Conservation (phyloP, 2,888 invertebrate genomes). For the Agrochola lychnidis region DNA sequence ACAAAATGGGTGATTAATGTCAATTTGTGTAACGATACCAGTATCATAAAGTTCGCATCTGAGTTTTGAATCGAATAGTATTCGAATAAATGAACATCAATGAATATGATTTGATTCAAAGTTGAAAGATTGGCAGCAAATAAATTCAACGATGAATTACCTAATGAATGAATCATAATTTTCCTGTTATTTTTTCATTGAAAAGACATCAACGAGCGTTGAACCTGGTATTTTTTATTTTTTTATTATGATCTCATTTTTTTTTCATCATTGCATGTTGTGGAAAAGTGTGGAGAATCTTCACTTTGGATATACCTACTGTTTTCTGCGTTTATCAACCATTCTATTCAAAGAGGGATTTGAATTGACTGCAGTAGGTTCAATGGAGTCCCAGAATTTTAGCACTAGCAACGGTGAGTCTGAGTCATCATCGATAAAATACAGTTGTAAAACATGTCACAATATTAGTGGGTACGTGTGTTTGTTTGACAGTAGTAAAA, state of each 20-base stretch:
- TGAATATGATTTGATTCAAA: neutral
- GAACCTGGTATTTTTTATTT: rapidly evolving
- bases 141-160: neutral
- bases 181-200: slow-evolving; percentile 14
- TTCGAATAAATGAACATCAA: neutral
- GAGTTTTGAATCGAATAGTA: neutral
- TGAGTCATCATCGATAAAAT: slow-evolving; percentile 28
- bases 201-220: slow-evolving; percentile 56
- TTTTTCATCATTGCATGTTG: neutral
- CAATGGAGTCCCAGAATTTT: neutral
- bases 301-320: neutral
- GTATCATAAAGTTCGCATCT: neutral
- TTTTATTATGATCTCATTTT: no score
- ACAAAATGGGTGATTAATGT: neutral
- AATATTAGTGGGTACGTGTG: slow-evolving; percentile 36
- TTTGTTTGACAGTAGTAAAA: slow-evolving; percentile 45
- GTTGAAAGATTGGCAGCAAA: neutral
- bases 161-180: neutral
- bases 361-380: neutral
- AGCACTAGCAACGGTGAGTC: neutral
- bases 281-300: neutral
- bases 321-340: neutral
- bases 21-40: neutral
- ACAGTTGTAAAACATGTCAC: slow-evolving; percentile 37
- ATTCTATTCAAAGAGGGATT: neutral